These are phyloP conservation scores for Brachymystax lenok DNA, from an alignment of 2,797 vertebrate species.

Conservation along the genomic window DNA sequence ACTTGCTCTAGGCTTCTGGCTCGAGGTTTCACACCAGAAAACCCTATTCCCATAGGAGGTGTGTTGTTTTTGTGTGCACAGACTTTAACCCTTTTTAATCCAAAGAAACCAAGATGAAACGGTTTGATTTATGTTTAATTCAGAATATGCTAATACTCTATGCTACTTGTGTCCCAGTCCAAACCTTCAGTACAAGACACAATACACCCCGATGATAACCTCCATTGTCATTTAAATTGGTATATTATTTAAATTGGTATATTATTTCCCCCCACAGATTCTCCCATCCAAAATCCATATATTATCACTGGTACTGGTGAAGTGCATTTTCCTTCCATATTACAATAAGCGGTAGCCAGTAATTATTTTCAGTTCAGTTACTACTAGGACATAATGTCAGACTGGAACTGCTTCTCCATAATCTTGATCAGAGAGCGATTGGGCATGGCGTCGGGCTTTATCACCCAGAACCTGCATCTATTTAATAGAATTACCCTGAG, in stretches of 20 bases:
- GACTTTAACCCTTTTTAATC: constrained; percentile 73
- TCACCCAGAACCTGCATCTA: constrained; percentile 47
- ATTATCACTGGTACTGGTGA: constrained; percentile 47
- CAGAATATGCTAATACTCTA: constrained; percentile 79
- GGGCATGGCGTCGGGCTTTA: constrained; percentile 43
- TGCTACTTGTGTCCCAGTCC: constrained; percentile 61
- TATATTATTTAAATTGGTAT: constrained; percentile 4
- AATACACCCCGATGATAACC: constrained; percentile 47
- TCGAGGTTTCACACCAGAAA: constrained; percentile 61
- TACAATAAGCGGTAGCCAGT: constrained; percentile 43
- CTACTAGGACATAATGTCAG: constrained; percentile 11
- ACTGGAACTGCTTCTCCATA: constrained; percentile 37
- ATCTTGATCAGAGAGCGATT: constrained; percentile 44
- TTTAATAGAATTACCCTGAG: constrained; percentile 56
- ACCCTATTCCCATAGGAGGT: constrained; percentile 50
- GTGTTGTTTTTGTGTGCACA: constrained; percentile 52
- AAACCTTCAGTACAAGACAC: constrained; percentile 47
- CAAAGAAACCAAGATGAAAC: constrained; percentile 69
- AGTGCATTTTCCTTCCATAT: constrained; percentile 27
- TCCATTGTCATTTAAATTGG: constrained; percentile 71
- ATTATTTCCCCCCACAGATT: constrained; percentile 36
- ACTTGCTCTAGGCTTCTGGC: constrained; percentile 54
- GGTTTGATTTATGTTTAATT: constrained; percentile 79
- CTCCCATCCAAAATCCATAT: neutral
- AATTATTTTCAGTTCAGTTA: constrained; percentile 34